These are phyloP conservation scores for Brachionus angularis DNA, from an alignment of 1,140 invertebrate species.

Conservation along the genomic window DNA sequence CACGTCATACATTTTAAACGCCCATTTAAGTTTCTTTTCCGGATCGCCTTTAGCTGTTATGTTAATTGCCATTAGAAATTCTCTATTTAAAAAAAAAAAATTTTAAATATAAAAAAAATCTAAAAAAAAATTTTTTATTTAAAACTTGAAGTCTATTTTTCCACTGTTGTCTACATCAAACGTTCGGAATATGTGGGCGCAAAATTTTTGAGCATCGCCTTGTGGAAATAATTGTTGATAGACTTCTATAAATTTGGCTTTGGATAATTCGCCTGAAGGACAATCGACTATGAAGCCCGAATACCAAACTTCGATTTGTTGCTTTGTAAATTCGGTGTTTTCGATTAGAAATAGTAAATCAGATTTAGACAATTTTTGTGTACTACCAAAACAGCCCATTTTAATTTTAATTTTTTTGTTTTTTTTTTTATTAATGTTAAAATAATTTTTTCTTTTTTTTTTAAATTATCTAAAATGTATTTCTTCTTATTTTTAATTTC, in stretches of 20 bases:
- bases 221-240: conserved; percentile 90
- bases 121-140: background rate
- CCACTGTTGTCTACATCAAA: conserved; percentile 98
- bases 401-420: background rate
- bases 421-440: background rate
- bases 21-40: conserved; percentile 98
- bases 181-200: conserved; percentile 96
- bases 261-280: conserved; percentile 90
- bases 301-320: conserved; percentile 68
- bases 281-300: conserved; percentile 67
- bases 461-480: no score
- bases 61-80: conserved; percentile 93
- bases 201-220: conserved; percentile 96
- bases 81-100: conserved; percentile 60
- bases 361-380: conserved; percentile 48
- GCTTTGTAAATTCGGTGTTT: conserved; percentile 58
- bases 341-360: conserved; percentile 55
- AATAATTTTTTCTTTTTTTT: background rate
- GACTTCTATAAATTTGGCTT: conserved; percentile 98
- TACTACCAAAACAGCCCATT: conserved; percentile 43
- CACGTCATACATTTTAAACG: conserved; percentile 94
- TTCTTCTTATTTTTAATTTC: no score
- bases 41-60: conserved; percentile 94
- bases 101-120: conserved; percentile 56
- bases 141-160: conserved; percentile 57